phyloP scores from a whole-genome alignment of 2,797 vertebrate genomes.

The Argyrosomus regius region DNA sequence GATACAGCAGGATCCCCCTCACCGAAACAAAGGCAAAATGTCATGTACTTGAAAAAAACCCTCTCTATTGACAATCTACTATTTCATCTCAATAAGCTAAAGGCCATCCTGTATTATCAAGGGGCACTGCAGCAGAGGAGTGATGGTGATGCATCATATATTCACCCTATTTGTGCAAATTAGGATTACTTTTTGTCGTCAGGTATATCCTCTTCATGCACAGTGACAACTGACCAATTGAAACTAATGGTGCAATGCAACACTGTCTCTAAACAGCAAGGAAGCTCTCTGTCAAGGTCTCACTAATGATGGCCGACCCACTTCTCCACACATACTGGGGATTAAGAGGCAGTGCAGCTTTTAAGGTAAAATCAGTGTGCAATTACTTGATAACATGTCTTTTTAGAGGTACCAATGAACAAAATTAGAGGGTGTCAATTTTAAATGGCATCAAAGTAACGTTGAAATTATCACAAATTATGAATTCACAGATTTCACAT shows the following conservation, averaged over 20 bases:
- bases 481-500: not conserved
- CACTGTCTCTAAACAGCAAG: constrained; percentile 6
- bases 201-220: constrained; percentile 7
- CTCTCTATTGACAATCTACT: not conserved
- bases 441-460: not conserved
- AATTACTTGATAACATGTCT: constrained; percentile 1
- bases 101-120: constrained; percentile 8
- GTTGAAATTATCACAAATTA: not conserved
- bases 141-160: not conserved
- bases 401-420: not conserved
- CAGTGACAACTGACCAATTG: constrained; percentile 5
- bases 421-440: not conserved
- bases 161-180: constrained; percentile 9
- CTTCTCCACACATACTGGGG: not conserved
- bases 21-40: constrained; percentile 43
- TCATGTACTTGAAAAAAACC: not conserved
- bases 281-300: constrained; percentile 1
- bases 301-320: constrained; percentile 8
- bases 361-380: not conserved
- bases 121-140: not conserved
- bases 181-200: constrained; percentile 6
- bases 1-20: constrained; percentile 15
- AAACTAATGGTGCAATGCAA: constrained; percentile 12
- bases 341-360: not conserved
- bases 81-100: not conserved